Evolutionary conservation across 2,888 invertebrate genomes (phyloP).

Genomic region (Sclerodermus sp.): DNA sequence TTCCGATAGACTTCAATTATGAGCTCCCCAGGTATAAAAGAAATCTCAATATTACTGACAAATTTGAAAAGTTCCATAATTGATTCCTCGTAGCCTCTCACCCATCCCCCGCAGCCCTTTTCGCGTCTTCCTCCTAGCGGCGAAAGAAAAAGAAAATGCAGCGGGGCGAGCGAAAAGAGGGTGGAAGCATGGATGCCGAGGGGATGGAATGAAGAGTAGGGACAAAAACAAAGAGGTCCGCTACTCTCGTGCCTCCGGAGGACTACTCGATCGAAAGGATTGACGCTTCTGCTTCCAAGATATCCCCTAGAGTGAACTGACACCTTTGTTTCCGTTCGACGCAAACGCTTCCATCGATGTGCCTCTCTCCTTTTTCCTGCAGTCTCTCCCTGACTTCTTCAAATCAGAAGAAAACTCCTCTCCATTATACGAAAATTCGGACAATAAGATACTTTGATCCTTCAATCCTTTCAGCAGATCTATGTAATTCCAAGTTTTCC

Average conservation of each 20-base stretch:
- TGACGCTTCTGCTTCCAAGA: constrained; percentile 42
- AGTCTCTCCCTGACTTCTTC: background rate
- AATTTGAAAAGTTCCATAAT: constrained; percentile 58
- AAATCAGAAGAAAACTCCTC: constrained; percentile 1
- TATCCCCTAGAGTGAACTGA: constrained; percentile 38
- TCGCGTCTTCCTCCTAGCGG: constrained; percentile 12
- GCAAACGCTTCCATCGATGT: constrained; percentile 27
- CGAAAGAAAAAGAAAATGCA: constrained; percentile 19
- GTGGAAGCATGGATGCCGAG: constrained; percentile 34
- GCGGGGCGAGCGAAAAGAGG: constrained; percentile 4
- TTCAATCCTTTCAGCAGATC: background rate
- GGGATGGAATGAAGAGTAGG: constrained; percentile 32
- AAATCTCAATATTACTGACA: constrained; percentile 58
- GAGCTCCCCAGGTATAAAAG: constrained; percentile 52
- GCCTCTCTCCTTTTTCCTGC: constrained; percentile 6
- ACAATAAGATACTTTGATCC: constrained; percentile 14
- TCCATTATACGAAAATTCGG: constrained; percentile 14
- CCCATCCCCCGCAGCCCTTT: too few relatives aligned
- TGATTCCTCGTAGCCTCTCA: constrained; percentile 45
- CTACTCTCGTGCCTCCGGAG: constrained; percentile 16
- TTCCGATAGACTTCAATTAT: constrained; percentile 56
- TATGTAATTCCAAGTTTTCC: constrained; percentile 4
- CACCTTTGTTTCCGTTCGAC: constrained; percentile 40
- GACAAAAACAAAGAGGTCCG: constrained; percentile 40
- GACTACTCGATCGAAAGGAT: constrained; percentile 47